Base-by-base conservation (phyloP, 2,888 invertebrate genomes). In the Sarcophaga variegata region DNA sequence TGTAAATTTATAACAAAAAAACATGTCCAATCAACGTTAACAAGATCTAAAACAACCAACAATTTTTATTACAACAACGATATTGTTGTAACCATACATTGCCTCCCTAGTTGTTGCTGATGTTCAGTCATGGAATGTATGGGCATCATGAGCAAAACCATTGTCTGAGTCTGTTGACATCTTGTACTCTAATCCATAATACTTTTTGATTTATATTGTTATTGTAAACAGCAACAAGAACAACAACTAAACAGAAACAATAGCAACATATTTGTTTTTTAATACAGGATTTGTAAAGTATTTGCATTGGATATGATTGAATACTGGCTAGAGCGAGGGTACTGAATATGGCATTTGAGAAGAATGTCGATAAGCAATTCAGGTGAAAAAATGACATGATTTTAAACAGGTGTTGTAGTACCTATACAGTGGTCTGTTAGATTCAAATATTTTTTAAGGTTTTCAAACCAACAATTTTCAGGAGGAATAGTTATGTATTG, bases 161-260 rank as follows among this genome's bases (percentile, higher is more conserved):
- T 37, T 60, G 47, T 63, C 17, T 74, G 25, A 20, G 27, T 63
- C 8, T 20, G 6, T 49, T 49, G 69, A 47, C 14, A 14, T 14
- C 25, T 22, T 69, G 25, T 14, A 63, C 27, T 66, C 27, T 63
- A 78, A 69, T 71, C 71, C 69, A 20, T 64, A 78, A 78, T 62
- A 79, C 71, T 80, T 80, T 20, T 59, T 64, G 64, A 64, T 72
- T 72, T 80, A 72, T 47, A 45, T 64, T 80, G 54, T 27, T 79
- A 37, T 74, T 47, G 62, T 72, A 14, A 45, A 27, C 11, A 37
- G 14, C 22, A 54, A 54, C 17, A n/a, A 67, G 10, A 54, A 17
- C 20, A 49, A 22, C 12, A 45, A 72, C 59, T 27, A 17, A 54
- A 12, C 25, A 17, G 14, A 47, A 54, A 25, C 22, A 49, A 27